Conservation (phyloP, 1,140 invertebrate genomes). For the Trichonephila inaurata region DNA sequence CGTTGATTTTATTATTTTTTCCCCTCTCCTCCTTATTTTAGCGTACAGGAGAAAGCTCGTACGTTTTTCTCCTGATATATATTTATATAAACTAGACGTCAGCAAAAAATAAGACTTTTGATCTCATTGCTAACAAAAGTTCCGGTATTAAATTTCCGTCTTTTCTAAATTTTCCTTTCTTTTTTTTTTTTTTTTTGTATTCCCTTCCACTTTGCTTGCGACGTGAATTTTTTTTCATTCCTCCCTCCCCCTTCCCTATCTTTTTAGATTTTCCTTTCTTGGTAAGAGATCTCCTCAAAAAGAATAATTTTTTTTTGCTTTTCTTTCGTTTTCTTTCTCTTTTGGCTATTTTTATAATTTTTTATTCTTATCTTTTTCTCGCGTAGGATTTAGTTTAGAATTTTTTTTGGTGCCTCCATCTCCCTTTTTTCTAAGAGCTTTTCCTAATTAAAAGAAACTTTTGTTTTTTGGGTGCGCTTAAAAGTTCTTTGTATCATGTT, state of each 20-base stretch:
- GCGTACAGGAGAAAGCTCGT: not conserved
- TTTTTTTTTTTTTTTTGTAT: too few species aligned
- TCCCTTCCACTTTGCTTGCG: constrained; percentile 38
- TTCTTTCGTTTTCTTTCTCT: constrained; percentile 22
- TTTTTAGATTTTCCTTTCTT: constrained; percentile 51
- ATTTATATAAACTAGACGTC: constrained; percentile 74
- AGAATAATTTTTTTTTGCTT: constrained; percentile 37
- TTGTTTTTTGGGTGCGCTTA: constrained; percentile 3
- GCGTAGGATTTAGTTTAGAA: constrained; percentile 35
- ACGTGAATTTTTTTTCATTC: constrained; percentile 48
- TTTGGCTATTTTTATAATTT: constrained; percentile 22
- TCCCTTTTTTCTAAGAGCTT: constrained; percentile 44
- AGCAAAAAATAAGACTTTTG: constrained; percentile 76
- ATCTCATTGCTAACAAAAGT: constrained; percentile 74
- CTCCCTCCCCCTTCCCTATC: not conserved
- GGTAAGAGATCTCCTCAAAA: constrained; percentile 49
- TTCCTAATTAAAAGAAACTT: constrained; percentile 68
- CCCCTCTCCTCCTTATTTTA: not conserved
- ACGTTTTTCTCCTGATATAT: constrained; percentile 49
- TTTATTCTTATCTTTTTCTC: not conserved
- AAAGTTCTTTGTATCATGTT: constrained; percentile 61
- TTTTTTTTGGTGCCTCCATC: not conserved
- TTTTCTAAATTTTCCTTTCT: not conserved
- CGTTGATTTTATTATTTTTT: constrained; percentile 56
- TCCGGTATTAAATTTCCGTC: constrained; percentile 75